Base-by-base conservation (phyloP, 2,888 invertebrate genomes). In the Orthonychiurus folsomi region DNA sequence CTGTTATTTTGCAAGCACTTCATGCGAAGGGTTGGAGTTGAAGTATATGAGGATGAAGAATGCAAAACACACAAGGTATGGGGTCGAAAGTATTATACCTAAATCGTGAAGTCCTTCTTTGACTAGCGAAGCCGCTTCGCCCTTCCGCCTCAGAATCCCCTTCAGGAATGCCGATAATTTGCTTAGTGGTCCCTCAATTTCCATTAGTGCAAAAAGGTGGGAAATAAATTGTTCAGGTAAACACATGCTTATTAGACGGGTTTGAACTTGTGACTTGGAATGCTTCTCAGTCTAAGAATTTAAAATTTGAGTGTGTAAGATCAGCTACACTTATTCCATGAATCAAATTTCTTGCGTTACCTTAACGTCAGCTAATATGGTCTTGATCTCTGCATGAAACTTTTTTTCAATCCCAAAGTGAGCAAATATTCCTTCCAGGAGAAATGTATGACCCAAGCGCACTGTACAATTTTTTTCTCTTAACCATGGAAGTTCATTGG, bases 381-480 rank as follows among this genome's bases (percentile, higher is more conserved):
- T 62, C 61, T 70, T 75, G n/a, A 78, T 75, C 27, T 74, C 73
- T 2, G 65, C 50, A 60, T 78, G 76, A 58, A 75, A 72, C 55
- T 77, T 84, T 24, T 83, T 81, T 9, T 88, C 86, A 2, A 95
- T 86, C 2, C 88, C 89, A 73, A 87, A 89, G 66, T 88, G 85
- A 60, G 88, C 78, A 15, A 95, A 79, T 62, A 93, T 81, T 0
- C 89, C 86, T 70, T 85, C 81, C 64, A 93, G 75, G 3, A 93
- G 76, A 50, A 83, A 84, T 0, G 87, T 86, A 73, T 93, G 93
- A 76, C 91, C 93, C 64, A 93, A 76, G 61, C 86, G 84, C 62
- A 92, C 81, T 9, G 81, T 78, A 62, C 87, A 84, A 74, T 84
- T 85, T 50, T 85, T 82, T 47, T 83, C 83, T 62, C 82, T 80